These are phyloP conservation scores for Varanus salvator DNA, from an alignment of 2,113 vertebrate species.

Conservation along the genomic window DNA sequence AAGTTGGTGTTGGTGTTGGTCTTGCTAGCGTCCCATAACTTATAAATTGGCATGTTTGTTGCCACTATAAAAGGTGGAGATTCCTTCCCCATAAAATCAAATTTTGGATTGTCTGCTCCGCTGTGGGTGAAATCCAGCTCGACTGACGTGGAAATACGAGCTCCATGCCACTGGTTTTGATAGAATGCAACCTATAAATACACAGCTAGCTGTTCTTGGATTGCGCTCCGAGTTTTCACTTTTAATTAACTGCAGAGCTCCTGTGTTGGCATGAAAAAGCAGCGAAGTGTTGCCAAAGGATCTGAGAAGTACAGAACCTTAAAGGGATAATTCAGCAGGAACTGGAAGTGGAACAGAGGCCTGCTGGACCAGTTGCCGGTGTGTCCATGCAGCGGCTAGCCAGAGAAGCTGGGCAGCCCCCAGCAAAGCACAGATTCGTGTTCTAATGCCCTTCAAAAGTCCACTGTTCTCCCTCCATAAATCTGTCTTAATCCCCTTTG, in stretches of 20 bases:
- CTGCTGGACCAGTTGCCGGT: too few species aligned
- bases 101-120: background rate
- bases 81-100: too few species aligned
- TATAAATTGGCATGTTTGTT: background rate
- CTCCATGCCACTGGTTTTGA: background rate
- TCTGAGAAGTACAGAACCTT: background rate
- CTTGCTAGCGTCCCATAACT: background rate
- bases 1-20: background rate
- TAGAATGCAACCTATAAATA: background rate
- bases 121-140: background rate
- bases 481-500: too few species aligned
- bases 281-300: background rate
- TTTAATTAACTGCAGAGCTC: background rate
- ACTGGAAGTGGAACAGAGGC: too few species aligned
- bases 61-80: background rate
- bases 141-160: too few species aligned
- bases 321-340: background rate
- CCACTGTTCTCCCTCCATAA: too few species aligned
- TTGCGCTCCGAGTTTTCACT: background rate
- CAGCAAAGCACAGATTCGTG: too few species aligned
- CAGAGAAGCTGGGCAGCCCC: too few species aligned
- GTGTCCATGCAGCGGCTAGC: too few species aligned
- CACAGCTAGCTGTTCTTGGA: background rate
- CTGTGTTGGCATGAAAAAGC: background rate
- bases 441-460: too few species aligned